Percentiles rank a stretch among this genome's conserved stretches.
Evolutionary conservation across 2,888 invertebrate genomes (phyloP).

Genomic region (Esperia sulphurella): DNA sequence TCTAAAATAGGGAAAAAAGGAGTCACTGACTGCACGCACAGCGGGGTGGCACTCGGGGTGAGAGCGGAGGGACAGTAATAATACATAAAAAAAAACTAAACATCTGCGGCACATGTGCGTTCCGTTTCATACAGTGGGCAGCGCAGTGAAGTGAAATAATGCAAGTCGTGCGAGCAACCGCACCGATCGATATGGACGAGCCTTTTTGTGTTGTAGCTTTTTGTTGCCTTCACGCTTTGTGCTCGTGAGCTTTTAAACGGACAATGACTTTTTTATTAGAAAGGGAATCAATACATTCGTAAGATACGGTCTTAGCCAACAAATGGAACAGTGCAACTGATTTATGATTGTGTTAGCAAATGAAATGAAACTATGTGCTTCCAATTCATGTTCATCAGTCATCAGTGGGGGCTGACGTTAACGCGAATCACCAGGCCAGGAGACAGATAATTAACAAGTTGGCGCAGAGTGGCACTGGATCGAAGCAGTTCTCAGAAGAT

Average conservation of each 20-base stretch:
- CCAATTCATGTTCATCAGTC: conserved; percentile 10
- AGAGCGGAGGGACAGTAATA: conserved; percentile 52
- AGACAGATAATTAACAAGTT: conserved; percentile 47
- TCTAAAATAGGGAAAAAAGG: conserved; percentile 55
- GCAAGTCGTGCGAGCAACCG: conserved; percentile 66
- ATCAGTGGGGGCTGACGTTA: conserved; percentile 13
- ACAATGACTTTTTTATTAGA: conserved; percentile 62
- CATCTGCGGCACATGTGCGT: conserved; percentile 76
- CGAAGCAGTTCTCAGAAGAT: conserved; percentile 64
- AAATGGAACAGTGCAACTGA: conserved; percentile 23
- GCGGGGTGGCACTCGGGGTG: conserved; percentile 47
- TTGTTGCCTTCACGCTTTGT: conserved; percentile 71
- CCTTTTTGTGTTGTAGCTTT: conserved; percentile 67
- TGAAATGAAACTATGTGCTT: conserved; percentile 8
- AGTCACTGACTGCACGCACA: conserved; percentile 71
- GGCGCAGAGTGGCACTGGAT: conserved; percentile 35
- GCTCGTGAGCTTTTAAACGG: conserved; percentile 62
- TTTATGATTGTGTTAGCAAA: conserved; percentile 21
- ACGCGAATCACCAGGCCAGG: conserved; percentile 9
- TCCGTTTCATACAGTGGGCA: conserved; percentile 45
- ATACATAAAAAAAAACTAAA: conserved; percentile 71
- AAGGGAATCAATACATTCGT: conserved; percentile 65
- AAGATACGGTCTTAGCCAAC: conserved; percentile 23
- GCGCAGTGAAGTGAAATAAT: conserved; percentile 43
- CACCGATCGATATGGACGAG: conserved; percentile 52